Evolutionary conservation across 2,797 vertebrate genomes (phyloP).

Genomic region (Danio tinwini): DNA sequence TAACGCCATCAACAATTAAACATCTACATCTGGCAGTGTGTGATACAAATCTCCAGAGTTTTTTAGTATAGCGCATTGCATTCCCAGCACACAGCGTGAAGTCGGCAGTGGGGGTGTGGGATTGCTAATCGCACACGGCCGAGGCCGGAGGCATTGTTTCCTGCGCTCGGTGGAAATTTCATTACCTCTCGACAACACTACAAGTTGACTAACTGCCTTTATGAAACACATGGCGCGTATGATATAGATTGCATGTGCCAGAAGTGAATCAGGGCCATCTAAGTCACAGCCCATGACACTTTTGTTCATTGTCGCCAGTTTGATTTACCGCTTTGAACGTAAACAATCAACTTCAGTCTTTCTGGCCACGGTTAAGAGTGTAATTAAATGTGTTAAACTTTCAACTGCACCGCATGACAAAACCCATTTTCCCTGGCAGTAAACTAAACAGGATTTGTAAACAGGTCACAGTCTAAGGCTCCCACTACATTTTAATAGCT

Average conservation of each 20-base stretch:
- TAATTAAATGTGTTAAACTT: constrained; percentile 72
- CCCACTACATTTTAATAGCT: constrained; percentile 39
- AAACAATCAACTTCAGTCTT: constrained; percentile 29
- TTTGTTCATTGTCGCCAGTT: constrained; percentile 11
- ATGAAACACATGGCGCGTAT: constrained; percentile 73
- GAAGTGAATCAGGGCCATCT: constrained; percentile 55
- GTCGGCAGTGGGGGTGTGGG: constrained; percentile 15
- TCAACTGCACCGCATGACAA: constrained; percentile 37
- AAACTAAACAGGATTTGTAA: constrained; percentile 47
- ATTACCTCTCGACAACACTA: constrained; percentile 77
- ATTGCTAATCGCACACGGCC: constrained; percentile 63
- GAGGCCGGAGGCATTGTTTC: constrained; percentile 78
- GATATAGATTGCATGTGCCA: constrained; percentile 26
- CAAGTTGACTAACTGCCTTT: constrained; percentile 78
- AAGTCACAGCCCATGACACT: constrained; percentile 7
- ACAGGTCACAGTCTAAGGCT: constrained; percentile 46
- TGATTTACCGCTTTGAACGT: constrained; percentile 10
- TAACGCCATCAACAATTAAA: not conserved
- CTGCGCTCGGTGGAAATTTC: constrained; percentile 81
- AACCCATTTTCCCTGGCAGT: constrained; percentile 44
- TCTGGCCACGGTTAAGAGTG: constrained; percentile 25
- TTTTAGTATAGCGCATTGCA: constrained; percentile 73
- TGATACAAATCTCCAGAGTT: constrained; percentile 80
- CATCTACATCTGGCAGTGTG: constrained; percentile 67
- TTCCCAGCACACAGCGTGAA: constrained; percentile 61